Percentiles rank a stretch among this genome's conserved stretches.
These are phyloP conservation scores for Athripsodes cinereus DNA, from an alignment of 2,888 invertebrate genomes.

Conservation along the genomic window DNA sequence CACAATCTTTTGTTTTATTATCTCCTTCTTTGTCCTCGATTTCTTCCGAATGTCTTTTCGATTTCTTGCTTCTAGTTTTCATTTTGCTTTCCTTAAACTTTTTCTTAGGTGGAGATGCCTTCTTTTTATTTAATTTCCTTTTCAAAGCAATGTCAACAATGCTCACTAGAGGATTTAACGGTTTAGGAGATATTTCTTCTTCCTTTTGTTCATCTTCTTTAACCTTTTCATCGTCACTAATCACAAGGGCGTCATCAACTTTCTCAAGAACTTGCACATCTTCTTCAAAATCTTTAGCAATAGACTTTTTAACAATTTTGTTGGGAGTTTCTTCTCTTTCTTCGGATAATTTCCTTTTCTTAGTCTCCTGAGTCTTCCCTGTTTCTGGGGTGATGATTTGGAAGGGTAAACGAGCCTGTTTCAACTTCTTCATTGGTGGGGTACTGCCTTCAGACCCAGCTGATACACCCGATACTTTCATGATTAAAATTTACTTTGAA, in stretches of 20 bases:
- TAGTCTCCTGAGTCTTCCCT: slow-evolving; percentile 32
- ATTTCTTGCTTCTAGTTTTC: background rate
- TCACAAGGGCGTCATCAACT: slow-evolving; percentile 35
- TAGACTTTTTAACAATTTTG: slow-evolving; percentile 40
- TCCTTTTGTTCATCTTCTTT: slow-evolving; percentile 6
- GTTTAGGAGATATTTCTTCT: slow-evolving; percentile 16
- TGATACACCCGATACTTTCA: slow-evolving; percentile 20
- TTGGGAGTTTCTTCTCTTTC: slow-evolving; percentile 36
- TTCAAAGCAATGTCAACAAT: slow-evolving; percentile 42
- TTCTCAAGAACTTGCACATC: slow-evolving; percentile 15
- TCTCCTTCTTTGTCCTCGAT: background rate
- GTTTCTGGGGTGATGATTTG: slow-evolving; percentile 45
- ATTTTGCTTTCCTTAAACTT: slow-evolving; percentile 1
- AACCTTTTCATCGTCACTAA: slow-evolving; percentile 41
- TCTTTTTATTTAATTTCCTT: slow-evolving; percentile 39
- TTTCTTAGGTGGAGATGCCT: slow-evolving; percentile 27
- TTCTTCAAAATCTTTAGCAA: slow-evolving; percentile 38
- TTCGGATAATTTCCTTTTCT: slow-evolving; percentile 45
- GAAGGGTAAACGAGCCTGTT: slow-evolving; percentile 57
- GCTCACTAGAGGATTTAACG: slow-evolving; percentile 40
- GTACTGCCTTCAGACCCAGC: slow-evolving; percentile 14
- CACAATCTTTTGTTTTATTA: background rate
- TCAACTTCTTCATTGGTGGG: slow-evolving; percentile 45
- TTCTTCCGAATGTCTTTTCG: background rate
- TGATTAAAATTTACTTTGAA: background rate